Conservation (phyloP, 2,888 invertebrate species). For the Vesta saturnalis region DNA sequence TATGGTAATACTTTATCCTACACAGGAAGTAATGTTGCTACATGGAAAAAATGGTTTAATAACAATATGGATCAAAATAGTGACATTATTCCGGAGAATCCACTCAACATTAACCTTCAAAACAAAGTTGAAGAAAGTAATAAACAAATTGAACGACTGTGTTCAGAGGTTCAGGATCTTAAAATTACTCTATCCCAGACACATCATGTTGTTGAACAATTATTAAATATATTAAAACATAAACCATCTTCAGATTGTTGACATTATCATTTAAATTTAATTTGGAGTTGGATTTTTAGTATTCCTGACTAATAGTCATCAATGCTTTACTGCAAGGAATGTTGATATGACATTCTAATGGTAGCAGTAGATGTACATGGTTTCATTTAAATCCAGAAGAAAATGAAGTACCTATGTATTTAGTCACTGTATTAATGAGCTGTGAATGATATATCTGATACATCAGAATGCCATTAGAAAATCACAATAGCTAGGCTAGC, state of each 20-base stretch:
- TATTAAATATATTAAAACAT: slow-evolving; percentile 52
- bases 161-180: slow-evolving; percentile 75
- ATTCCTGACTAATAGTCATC: neutral
- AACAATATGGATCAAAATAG: slow-evolving; percentile 66
- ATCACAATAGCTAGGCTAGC: too few species aligned
- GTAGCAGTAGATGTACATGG: neutral
- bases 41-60: slow-evolving; percentile 72
- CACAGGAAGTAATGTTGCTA: slow-evolving; percentile 70
- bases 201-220: slow-evolving; percentile 60
- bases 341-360: too few species aligned
- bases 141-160: slow-evolving; percentile 73
- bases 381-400: too few species aligned
- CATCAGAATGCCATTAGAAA: too few species aligned
- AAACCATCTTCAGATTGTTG: slow-evolving; percentile 29
- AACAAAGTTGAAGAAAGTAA: slow-evolving; percentile 74
- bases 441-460: too few species aligned
- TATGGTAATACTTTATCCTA: slow-evolving; percentile 76
- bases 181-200: slow-evolving; percentile 65
- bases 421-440: too few species aligned
- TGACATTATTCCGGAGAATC: slow-evolving; percentile 54
- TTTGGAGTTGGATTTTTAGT: neutral
- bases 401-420: too few species aligned
- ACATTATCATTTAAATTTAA: neutral
- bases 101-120: slow-evolving; percentile 68
- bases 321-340: too few species aligned